Evolutionary conservation across 2,888 invertebrate species (phyloP).

Genomic region (Trachelus tabidus): DNA sequence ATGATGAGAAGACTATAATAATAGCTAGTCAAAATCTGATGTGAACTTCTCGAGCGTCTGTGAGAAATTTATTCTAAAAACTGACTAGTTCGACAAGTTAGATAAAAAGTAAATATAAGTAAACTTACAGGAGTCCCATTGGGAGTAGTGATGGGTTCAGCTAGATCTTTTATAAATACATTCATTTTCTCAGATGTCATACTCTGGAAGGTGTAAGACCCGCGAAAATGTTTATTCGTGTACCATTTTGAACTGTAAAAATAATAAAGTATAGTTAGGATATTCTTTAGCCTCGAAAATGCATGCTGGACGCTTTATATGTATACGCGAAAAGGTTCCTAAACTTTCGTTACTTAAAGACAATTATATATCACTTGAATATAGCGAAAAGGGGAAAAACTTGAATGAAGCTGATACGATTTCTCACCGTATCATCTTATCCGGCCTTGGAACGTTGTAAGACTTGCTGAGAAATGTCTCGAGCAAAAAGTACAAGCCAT

Average conservation of each 20-base stretch:
- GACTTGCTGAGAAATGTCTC: slow-evolving; percentile 68
- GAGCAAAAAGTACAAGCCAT: slow-evolving; percentile 69
- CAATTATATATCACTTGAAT: background rate
- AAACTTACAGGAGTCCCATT: slow-evolving; percentile 63
- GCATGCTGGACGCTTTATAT: too few species aligned
- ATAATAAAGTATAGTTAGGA: background rate
- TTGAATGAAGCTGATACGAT: background rate
- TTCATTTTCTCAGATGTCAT: slow-evolving; percentile 68
- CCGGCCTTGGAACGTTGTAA: slow-evolving; percentile 69
- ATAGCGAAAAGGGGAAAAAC: too few species aligned
- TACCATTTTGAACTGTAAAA: slow-evolving; percentile 77
- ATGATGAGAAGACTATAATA: too few species aligned
- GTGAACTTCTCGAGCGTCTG: too few species aligned
- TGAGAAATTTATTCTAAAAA: background rate
- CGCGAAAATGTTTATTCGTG: slow-evolving; percentile 75
- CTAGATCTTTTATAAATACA: slow-evolving; percentile 69
- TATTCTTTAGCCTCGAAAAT: too few species aligned
- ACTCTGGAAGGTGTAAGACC: slow-evolving; percentile 77
- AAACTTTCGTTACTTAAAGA: background rate
- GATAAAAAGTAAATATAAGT: background rate
- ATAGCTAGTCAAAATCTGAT: too few species aligned
- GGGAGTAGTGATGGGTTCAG: slow-evolving; percentile 63
- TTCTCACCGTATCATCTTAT: slow-evolving; percentile 68
- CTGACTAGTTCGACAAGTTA: background rate
- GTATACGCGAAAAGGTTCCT: too few species aligned